Base-by-base conservation (phyloP, 2,888 invertebrate genomes). In the Ochropleura leucogaster region DNA sequence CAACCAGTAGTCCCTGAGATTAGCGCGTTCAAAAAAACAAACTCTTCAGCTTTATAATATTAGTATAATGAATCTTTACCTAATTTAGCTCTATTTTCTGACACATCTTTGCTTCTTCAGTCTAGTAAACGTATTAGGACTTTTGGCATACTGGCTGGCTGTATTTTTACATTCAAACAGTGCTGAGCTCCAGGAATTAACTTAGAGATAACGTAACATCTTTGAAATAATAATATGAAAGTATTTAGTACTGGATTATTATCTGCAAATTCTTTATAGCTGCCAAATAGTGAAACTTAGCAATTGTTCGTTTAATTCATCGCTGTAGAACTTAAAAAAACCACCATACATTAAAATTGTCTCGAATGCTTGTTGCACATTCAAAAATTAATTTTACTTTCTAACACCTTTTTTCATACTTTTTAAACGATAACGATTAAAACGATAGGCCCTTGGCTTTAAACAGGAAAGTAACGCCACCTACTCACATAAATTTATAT, bases 381-480 rank as follows among this genome's bases (percentile, higher is more conserved):
- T 71, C 4, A 51, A 20, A 18, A 64, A 51, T 51, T 7, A 42
- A 16, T 7, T 53, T 18, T 30, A 40, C 3, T 47, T 47, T 47
- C 12, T 12, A n/a, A 57, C 3, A 18, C 6, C 0, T 14, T 3
- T 59, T 18, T 2, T 40, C 30, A 14, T 42, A 9, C 3, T 47
- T 53, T 62, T 62, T 49, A n/a, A 30, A 30, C 30, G 30, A 30
- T 30, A 30, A 30, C 30, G 30, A 30, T 30, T 30, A 30, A 8
- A 2, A 42, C 20, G 20, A 3, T 49, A 12, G 5, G 14, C 30
- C 49, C 10, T 51, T 4, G 18, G 6, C 40, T 18, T n/a, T 18
- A 0, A 20, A 18, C 14, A 46, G 4, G 59, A 40, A 51, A 64
- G 20, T 57, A 78, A 64, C 60, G 60, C 62, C 65, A 75, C 69